Evolutionary conservation across 2,888 invertebrate species (phyloP).

Genomic region (Drosophila robusta): DNA sequence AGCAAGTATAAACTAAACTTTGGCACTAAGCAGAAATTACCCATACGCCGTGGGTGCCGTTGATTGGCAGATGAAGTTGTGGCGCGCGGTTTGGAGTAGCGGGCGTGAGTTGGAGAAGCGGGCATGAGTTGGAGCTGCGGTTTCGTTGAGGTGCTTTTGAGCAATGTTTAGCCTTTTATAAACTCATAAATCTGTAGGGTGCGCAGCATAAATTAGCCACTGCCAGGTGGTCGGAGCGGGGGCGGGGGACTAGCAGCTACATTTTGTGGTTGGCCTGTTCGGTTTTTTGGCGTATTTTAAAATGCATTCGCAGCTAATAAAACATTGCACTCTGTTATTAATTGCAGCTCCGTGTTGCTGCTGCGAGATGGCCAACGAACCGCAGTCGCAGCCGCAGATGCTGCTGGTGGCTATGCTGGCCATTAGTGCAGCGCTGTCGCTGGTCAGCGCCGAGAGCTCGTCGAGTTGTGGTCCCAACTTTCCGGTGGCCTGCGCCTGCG

Average conservation of each 20-base stretch:
- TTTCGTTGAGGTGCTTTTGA: slow-evolving; percentile 20
- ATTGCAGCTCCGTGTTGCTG: slow-evolving; percentile 53
- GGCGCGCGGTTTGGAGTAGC: no score
- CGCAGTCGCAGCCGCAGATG: slow-evolving; percentile 44
- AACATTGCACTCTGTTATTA: slow-evolving; percentile 51
- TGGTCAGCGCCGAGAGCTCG: slow-evolving; percentile 54
- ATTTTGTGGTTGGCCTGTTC: slow-evolving; percentile 27
- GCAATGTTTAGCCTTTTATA: slow-evolving; percentile 52
- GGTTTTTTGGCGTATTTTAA: slow-evolving; percentile 48
- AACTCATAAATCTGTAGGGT: slow-evolving; percentile 71
- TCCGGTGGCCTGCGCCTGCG: slow-evolving; percentile 87
- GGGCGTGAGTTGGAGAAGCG: slow-evolving; percentile 1
- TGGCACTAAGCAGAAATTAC: slow-evolving; percentile 73
- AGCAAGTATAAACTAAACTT: slow-evolving; percentile 33
- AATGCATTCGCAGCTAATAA: slow-evolving; percentile 66
- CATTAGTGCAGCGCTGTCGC: slow-evolving; percentile 49
- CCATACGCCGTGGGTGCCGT: slow-evolving; percentile 72
- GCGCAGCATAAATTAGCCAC: slow-evolving; percentile 66
- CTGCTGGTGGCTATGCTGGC: slow-evolving; percentile 49
- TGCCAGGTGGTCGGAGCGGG: slow-evolving; percentile 7
- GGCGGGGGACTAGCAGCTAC: not conserved
- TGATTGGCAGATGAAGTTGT: slow-evolving; percentile 56
- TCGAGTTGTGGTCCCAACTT: slow-evolving; percentile 85
- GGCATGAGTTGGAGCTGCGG: slow-evolving; percentile 10
- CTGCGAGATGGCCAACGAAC: slow-evolving; percentile 53